Base-by-base conservation (phyloP, 2,113 vertebrate genomes). In the Gambusia holbrooki region DNA sequence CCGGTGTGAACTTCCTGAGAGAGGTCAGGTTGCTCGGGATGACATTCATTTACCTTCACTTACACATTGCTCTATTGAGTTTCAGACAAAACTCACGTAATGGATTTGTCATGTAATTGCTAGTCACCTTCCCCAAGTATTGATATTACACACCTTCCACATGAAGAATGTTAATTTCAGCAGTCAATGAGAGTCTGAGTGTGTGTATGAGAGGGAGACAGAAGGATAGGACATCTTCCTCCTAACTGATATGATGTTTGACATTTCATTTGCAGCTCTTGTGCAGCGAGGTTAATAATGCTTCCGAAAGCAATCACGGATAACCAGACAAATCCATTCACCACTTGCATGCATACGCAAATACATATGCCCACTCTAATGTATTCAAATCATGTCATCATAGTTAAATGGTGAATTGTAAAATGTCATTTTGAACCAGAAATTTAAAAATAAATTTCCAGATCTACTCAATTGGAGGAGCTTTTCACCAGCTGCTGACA, bases 281-380 rank as follows among this genome's bases (percentile, higher is more conserved):
- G 92, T 94, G 86, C 88, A 77, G 83, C 64, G 85, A 92, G 92
- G 92, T 94, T 93, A 95, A 92, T 93, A 90, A 90, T 88, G 80
- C 84, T 89, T 87, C 84, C 76, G 71, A 93, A 92, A 89, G 80
- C 88, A 90, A 92, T 92, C 87, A 85, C 64, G 40, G 66, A 73
- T 17, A 76, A 42, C 15, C 51, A 72, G 15, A 69, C 65, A 70
- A 51, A 62, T 10, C 60, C 72, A 81, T 10, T 37, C 40, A 60
- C 42, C 27, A 71, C 61, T 19, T 2, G 13, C 17, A 61, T 69
- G 69, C 27, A 33, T 33, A 22, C 6, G 5, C 65, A 32, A 25
- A 30, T 25, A 0, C 69, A 78, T 67, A 58, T 30, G 37, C 5
- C 48, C 10, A 30, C 33, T 30, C 4, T 74, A 73, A 82, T 83